Conservation (phyloP, 1,140 invertebrate genomes). For the Pogonus chalceus region DNA sequence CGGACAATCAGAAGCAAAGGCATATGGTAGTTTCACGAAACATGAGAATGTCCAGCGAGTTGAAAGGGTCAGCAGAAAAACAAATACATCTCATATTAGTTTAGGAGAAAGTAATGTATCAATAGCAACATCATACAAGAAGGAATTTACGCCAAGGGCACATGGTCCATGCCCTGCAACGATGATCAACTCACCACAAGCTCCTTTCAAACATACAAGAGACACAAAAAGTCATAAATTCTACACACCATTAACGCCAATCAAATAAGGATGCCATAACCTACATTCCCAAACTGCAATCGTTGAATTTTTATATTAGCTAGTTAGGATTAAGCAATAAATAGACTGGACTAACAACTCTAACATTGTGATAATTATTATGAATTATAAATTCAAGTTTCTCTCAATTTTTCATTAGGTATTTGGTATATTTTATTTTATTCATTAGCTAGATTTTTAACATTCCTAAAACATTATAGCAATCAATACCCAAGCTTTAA, state of each 20-base stretch:
- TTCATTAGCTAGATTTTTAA: neutral
- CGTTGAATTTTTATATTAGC: too few species aligned
- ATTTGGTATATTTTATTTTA: neutral
- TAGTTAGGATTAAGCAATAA: neutral
- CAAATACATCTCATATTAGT: slow-evolving; percentile 60
- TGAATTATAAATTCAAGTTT: too few species aligned
- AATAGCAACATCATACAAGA: slow-evolving; percentile 58
- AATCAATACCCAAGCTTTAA: too few species aligned
- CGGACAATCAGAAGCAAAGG: slow-evolving; percentile 51
- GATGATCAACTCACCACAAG: slow-evolving; percentile 57
- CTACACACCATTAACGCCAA: slow-evolving; percentile 47
- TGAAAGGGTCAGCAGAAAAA: slow-evolving; percentile 45
- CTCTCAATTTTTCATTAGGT: neutral
- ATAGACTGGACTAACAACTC: slow-evolving; percentile 17
- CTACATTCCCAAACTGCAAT: neutral
- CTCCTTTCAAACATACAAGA: slow-evolving; percentile 69
- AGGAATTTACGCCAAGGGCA: slow-evolving; percentile 57
- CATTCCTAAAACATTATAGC: neutral
- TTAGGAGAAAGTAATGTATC: slow-evolving; percentile 49
- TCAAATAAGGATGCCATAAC: neutral
- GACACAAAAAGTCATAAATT: slow-evolving; percentile 75
- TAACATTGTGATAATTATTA: slow-evolving; percentile 27
- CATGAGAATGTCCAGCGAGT: slow-evolving; percentile 39
- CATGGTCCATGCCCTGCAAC: slow-evolving; percentile 68
- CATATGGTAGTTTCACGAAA: slow-evolving; percentile 54